phyloP scores from a whole-genome alignment of 2,113 vertebrate genomes.

The Psettodes erumei region DNA sequence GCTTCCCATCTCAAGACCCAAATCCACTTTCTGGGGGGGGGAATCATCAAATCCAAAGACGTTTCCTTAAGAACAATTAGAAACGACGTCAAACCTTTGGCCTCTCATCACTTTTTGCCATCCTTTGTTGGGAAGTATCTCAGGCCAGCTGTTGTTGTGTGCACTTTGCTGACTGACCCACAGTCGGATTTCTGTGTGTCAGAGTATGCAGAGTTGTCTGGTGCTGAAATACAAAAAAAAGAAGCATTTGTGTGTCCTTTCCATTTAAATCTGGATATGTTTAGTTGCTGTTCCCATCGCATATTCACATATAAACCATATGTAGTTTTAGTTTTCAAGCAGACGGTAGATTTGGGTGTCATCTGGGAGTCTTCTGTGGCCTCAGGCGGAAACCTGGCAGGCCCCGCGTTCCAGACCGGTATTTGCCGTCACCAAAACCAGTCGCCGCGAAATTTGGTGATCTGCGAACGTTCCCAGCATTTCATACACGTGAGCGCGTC shows the following conservation, averaged over 20 bases:
- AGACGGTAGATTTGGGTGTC: neutral
- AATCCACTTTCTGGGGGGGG: neutral
- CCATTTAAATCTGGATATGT: neutral
- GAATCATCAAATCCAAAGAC: neutral
- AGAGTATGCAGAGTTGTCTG: neutral
- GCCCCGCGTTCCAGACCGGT: neutral
- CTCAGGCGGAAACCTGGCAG: neutral
- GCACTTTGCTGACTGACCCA: slow-evolving; percentile 9
- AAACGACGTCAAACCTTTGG: neutral
- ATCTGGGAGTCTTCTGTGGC: neutral
- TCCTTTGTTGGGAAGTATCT: neutral
- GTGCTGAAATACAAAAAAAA: neutral
- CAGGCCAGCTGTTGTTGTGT: slow-evolving; percentile 20
- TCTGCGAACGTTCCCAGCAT: neutral
- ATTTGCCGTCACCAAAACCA: neutral
- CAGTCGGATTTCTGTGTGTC: neutral
- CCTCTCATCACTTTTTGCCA: neutral
- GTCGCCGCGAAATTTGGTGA: neutral
- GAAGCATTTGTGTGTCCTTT: neutral
- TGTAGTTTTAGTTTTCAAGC: neutral
- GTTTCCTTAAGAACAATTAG: neutral
- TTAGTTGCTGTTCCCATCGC: neutral
- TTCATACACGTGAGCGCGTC: neutral
- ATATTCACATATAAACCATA: too few relatives aligned
- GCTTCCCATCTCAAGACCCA: neutral